Base-by-base conservation (phyloP, 2,113 vertebrate genomes). In the Sceloporus undulatus region DNA sequence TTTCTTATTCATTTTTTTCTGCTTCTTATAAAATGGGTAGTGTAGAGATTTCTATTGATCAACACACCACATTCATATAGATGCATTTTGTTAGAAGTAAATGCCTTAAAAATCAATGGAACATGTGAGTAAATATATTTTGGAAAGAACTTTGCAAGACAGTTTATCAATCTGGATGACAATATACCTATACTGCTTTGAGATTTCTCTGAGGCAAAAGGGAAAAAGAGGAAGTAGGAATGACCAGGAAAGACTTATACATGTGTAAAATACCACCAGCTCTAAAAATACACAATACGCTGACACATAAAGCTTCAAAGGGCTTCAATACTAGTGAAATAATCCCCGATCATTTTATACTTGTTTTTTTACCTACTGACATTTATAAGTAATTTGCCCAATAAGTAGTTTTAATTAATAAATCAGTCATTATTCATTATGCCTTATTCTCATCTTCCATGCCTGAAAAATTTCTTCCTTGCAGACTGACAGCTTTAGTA, bases 11-110 rank as follows among this genome's bases (percentile, higher is more conserved):
- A 74, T 76, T 89, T 73, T 74, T 83, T 88, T 91, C 85, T 38
- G 66, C 87, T 87, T 80, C 56, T 88, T 65, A 70, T 87, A 85
- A 77, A 9, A 52, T 85, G 59, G 11, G 82, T 5, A 38, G 80
- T 21, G 89, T 77, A 84, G 77, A 82, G 70, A 10, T 83, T 75
- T 87, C 68, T 78, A 88, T 82, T 75, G 90, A 54, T 80, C 88
- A 23, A 0, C 84, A 42, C 56, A 85, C 38, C 14, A 56, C 54
- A 76, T 56, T 76, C 68, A 68, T 19, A 27, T 29, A 86, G 76
- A 56, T 42, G 52, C 59, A 68, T 65, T 76, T 85, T 48, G 5
- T 52, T 52, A 5, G 75, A 86, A 48, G 40, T 68, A 34, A 86
- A 79, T 52, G 10, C 75, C 38, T 68, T 42, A 11, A 42, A 68